phyloP scores from a whole-genome alignment of 2,888 invertebrate genomes.

The Drosophila robusta region DNA sequence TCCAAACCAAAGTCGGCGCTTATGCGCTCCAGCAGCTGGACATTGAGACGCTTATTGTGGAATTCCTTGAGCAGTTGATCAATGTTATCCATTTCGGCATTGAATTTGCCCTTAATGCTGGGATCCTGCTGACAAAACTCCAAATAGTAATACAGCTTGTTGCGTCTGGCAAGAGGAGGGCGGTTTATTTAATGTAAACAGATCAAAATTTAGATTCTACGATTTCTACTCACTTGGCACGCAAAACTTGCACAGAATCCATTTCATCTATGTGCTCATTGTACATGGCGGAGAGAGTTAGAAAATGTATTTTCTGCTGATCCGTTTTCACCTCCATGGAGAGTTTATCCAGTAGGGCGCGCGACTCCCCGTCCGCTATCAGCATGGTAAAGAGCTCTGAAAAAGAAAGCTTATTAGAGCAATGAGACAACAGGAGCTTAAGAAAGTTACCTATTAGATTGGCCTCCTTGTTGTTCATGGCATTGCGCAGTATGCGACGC shows the following conservation, averaged over 20 bases:
- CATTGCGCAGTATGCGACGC: slow-evolving; percentile 80
- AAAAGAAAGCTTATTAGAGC: background rate
- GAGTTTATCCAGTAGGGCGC: slow-evolving; percentile 73
- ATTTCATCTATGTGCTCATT: slow-evolving; percentile 76
- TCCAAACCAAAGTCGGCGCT: slow-evolving; percentile 84
- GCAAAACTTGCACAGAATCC: slow-evolving; percentile 69
- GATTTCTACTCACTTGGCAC: slow-evolving; percentile 69
- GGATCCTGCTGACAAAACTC: slow-evolving; percentile 84
- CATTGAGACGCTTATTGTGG: slow-evolving; percentile 82
- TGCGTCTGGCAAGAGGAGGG: slow-evolving; percentile 70
- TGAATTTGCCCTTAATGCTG: slow-evolving; percentile 79
- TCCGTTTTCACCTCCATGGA: slow-evolving; percentile 81
- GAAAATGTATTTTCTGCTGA: slow-evolving; percentile 82
- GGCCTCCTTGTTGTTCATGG: slow-evolving; percentile 81
- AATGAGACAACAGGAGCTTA: background rate
- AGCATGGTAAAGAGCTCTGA: slow-evolving; percentile 82
- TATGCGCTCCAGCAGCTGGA: slow-evolving; percentile 82
- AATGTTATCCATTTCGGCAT: slow-evolving; percentile 82
- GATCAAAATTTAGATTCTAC: background rate
- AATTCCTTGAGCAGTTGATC: slow-evolving; percentile 82
- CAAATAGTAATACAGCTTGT: slow-evolving; percentile 84
- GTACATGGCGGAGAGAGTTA: slow-evolving; percentile 84
- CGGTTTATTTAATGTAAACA: background rate
- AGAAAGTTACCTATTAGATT: slow-evolving; percentile 79
- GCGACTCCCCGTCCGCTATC: slow-evolving; percentile 73